Evolutionary conservation across 2,113 vertebrate species (phyloP), one percentile per base, ranked within the genome.

Genomic region (Puffinus mauretanicus): DNA sequence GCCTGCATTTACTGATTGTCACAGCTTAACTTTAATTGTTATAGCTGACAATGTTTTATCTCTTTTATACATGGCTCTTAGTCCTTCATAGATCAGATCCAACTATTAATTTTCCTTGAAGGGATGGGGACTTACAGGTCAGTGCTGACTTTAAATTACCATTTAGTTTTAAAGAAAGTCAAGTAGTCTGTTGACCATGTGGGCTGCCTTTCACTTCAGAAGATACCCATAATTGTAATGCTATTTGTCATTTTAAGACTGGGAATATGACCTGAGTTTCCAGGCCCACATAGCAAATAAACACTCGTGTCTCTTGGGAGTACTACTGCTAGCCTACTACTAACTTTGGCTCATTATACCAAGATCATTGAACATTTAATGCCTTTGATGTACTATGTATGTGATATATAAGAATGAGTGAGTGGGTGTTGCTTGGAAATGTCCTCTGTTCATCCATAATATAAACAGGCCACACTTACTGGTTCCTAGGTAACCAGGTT

Each of bases 401-500:
- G 17, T 86, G 95, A 92, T 94, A 90, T 17, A 83, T 46, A 58
- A 90, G 82, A 90, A 88, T 90, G 93, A 94, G 79, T 69, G 66
- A 94, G 94, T 90, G 91, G 76, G 71, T 94, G 91, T 62, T 91
- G 67, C 76, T 94, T 94, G 88, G 80, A 92, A 88, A 70, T 62
- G 67, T 88, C 67, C 46, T 81, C 82, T 91, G 22, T 73, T 95
- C 83, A 66, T 91, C 76, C n/a, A 19, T 88, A 83, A 86, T 46
- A 66, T 86, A 91, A 94, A 78, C 76, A 91, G 60, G 19, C 55
- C 71, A 46, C 66, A 24, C 51, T 95, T 78, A 54, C 60, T 62
- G 32, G 67, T 90, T 93, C 91, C 76, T 86, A 90, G 83, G 91
- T 94, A 83, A 86, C 80, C 32, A 55, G 54, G 66, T 88, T 83